Percentiles rank a stretch among this genome's conserved stretches.
These are phyloP conservation scores for Germaria angustata DNA, from an alignment of 2,888 invertebrate species.

Conservation along the genomic window DNA sequence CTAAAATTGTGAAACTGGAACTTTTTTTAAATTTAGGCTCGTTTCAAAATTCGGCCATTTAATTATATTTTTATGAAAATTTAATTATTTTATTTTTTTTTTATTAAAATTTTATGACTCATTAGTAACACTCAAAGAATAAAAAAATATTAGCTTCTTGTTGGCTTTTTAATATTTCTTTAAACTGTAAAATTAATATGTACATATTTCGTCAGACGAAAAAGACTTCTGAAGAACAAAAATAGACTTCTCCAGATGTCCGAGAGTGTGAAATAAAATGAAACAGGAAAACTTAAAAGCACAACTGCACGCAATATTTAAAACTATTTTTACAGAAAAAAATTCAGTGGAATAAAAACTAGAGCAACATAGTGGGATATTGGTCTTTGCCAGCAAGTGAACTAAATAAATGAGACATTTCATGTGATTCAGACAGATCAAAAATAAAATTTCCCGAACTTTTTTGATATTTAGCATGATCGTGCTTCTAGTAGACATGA, in stretches of 20 bases:
- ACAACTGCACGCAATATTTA: conserved; percentile 19
- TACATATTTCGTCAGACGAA: neutral
- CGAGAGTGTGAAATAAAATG: conserved; percentile 48
- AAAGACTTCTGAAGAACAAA: neutral
- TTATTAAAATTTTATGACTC: conserved; percentile 11
- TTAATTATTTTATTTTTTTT: neutral
- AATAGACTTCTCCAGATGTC: neutral
- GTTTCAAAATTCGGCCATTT: neutral
- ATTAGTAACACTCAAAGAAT: conserved; percentile 17
- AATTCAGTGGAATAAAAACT: neutral
- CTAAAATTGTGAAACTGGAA: neutral
- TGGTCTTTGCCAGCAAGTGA: neutral
- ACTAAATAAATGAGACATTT: too few species aligned
- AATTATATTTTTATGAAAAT: conserved; percentile 8
- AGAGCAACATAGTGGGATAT: neutral
- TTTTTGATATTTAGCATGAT: too few species aligned
- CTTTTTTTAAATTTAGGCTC: neutral
- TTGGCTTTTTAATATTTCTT: conserved; percentile 32
- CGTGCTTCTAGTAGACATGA: too few species aligned
- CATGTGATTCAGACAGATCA: too few species aligned
- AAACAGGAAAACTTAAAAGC: conserved; percentile 16
- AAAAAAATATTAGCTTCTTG: conserved; percentile 46
- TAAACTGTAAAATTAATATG: conserved; percentile 13
- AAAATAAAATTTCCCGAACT: too few species aligned
- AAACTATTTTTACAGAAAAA: neutral